Conservation (phyloP, 2,888 invertebrate species). For the Ellobium chinense region DNA sequence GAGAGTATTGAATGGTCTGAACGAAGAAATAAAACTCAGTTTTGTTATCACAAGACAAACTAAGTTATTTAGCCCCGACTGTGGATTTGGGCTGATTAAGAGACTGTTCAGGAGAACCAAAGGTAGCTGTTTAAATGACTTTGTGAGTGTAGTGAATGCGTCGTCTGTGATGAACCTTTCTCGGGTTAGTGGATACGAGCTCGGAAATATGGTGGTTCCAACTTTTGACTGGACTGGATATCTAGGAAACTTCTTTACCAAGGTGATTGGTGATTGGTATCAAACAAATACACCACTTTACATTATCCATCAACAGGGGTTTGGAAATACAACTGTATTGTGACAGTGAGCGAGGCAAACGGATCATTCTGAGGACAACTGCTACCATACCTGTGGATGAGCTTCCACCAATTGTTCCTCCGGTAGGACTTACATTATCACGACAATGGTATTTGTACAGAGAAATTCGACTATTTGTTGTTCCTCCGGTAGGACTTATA, state of each 20-base stretch:
- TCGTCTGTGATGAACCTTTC: background rate
- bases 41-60: slow-evolving; percentile 43
- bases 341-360: background rate
- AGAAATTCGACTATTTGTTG: slow-evolving; percentile 8
- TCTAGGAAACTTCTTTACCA: slow-evolving; percentile 15
- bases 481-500: too few relatives aligned
- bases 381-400: background rate
- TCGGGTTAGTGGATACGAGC: background rate
- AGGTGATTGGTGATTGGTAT: slow-evolving; percentile 42
- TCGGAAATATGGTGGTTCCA: slow-evolving; percentile 24
- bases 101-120: background rate
- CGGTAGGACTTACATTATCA: background rate
- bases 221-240: slow-evolving; percentile 45
- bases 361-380: slow-evolving; percentile 10
- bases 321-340: background rate
- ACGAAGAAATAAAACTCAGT: slow-evolving; percentile 15
- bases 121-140: background rate
- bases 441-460: slow-evolving; percentile 12
- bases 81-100: slow-evolving; percentile 20
- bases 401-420: background rate
- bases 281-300: slow-evolving; percentile 7
- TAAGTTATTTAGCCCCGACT: slow-evolving; percentile 48
- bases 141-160: background rate
- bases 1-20: slow-evolving; percentile 38
- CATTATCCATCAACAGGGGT: background rate